phyloP scores from a whole-genome alignment of 53 echinoderm and acorn worm genomes.

The Henricia sp. region DNA sequence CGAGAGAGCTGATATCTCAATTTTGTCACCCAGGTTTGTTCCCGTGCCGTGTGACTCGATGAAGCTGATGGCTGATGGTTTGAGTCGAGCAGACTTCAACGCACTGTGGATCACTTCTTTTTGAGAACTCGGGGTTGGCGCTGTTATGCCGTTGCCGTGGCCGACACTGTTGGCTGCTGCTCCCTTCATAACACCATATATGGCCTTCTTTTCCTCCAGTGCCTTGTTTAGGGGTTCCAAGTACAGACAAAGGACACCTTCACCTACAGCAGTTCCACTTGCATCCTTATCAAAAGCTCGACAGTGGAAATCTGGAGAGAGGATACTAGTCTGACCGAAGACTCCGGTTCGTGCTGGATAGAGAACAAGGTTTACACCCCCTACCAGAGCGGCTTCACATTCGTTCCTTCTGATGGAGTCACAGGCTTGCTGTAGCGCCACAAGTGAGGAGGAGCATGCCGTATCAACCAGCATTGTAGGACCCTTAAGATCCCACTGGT shows the following conservation, averaged over 20 bases:
- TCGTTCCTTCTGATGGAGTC: constrained; percentile 14
- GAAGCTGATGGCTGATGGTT: constrained; percentile 27
- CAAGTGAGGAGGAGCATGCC: constrained; percentile 9
- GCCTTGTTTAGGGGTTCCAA: constrained; percentile 15
- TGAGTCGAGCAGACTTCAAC: not conserved
- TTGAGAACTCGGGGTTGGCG: constrained; percentile 30
- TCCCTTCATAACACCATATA: constrained; percentile 27
- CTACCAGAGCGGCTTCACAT: constrained; percentile 21
- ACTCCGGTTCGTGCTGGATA: constrained; percentile 24
- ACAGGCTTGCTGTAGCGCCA: constrained; percentile 12
- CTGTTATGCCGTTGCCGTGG: constrained; percentile 34
- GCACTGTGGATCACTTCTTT: constrained; percentile 5
- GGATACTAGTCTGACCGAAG: constrained; percentile 17
- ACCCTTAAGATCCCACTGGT: constrained; percentile 30
- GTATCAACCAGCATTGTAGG: constrained; percentile 20
- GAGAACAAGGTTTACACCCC: constrained; percentile 17
- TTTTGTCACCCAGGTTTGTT: constrained; percentile 35
- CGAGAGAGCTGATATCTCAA: constrained; percentile 24
- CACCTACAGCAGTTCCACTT: constrained; percentile 32
- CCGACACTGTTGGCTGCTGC: constrained; percentile 39
- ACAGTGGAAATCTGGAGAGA: constrained; percentile 31
- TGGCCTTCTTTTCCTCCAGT: constrained; percentile 13
- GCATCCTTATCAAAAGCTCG: constrained; percentile 39
- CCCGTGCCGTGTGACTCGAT: constrained; percentile 23
- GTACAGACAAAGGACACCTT: constrained; percentile 34